These are phyloP conservation scores for Oxyura jamaicensis DNA, from an alignment of 2,113 vertebrate genomes.

Conservation along the genomic window DNA sequence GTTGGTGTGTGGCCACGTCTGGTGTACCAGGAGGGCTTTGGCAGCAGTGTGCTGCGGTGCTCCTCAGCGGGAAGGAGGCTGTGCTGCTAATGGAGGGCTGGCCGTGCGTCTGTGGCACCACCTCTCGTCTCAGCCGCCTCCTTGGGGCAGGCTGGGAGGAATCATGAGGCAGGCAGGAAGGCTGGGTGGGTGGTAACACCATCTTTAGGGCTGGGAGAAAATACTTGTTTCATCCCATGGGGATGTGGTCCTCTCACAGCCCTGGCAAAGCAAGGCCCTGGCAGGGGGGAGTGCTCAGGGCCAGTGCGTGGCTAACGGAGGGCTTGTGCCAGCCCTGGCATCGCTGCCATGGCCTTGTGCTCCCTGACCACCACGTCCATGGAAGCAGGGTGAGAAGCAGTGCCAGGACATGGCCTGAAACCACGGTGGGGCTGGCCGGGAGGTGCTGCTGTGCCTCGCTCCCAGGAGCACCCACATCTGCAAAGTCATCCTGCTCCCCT, in stretches of 20 bases:
- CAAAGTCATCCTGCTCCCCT: neutral
- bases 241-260: neutral
- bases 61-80: neutral
- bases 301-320: neutral
- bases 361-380: fast-evolving
- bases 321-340: neutral
- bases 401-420: neutral
- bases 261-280: neutral
- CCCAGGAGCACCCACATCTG: neutral
- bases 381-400: neutral
- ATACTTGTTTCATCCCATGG: neutral
- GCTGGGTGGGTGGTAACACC: neutral
- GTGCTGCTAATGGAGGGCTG: neutral
- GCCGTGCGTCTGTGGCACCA: neutral
- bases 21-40: neutral
- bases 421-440: fast-evolving
- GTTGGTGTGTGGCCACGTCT: neutral
- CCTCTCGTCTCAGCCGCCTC: neutral
- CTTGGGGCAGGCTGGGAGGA: neutral
- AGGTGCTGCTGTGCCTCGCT: neutral
- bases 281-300: neutral
- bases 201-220: neutral
- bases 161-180: neutral
- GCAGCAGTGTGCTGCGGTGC: neutral
- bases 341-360: fast-evolving